These are phyloP conservation scores for Camelus bactrianus DNA, from an alignment of 2,113 vertebrate species.

Conservation along the genomic window DNA sequence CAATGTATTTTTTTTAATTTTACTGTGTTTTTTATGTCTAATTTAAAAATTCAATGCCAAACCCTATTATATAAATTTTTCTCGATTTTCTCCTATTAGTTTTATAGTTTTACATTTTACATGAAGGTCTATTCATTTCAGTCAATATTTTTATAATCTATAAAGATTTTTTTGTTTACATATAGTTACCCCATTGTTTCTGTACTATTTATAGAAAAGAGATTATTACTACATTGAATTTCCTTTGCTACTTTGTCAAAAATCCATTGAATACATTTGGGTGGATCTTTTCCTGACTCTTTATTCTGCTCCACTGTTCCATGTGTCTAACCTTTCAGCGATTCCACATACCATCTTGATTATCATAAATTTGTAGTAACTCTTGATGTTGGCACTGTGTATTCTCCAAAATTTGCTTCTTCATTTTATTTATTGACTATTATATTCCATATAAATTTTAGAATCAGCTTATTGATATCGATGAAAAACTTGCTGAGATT, in stretches of 20 bases:
- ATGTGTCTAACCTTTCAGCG: neutral
- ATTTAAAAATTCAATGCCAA: neutral
- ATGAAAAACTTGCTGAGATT: neutral
- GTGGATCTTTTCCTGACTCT: neutral
- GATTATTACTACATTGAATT: neutral
- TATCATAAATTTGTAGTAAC: neutral
- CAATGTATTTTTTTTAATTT: neutral
- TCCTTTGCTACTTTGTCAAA: neutral
- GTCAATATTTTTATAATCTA: neutral
- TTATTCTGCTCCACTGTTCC: neutral
- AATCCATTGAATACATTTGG: neutral
- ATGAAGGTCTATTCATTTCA: neutral
- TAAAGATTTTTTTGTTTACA: neutral
- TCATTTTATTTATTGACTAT: neutral
- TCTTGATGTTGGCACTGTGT: neutral
- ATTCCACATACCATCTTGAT: neutral
- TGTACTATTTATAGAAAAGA: neutral
- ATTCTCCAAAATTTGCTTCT: neutral
- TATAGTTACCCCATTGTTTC: neutral
- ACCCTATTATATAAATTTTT: neutral
- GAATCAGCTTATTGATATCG: neutral
- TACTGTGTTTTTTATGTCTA: neutral
- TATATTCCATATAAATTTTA: neutral
- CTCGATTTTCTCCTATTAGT: neutral
- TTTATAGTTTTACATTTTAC: neutral